Evolutionary conservation across 2,797 vertebrate species (phyloP).

Genomic region (Chiloscyllium punctatum): DNA sequence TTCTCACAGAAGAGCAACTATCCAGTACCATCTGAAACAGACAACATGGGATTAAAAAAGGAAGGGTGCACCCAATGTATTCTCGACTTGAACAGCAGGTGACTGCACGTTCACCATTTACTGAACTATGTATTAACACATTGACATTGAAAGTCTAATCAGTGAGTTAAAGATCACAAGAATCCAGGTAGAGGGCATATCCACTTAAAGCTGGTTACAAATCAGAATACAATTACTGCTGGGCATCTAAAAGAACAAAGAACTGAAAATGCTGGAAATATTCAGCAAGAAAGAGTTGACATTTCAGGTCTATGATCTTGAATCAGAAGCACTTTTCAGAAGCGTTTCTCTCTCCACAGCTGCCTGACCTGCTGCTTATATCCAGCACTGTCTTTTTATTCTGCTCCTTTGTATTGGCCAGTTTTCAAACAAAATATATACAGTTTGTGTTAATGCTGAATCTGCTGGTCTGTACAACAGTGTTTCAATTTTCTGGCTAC

Average conservation of each 20-base stretch:
- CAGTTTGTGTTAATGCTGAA: background rate
- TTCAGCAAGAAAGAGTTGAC: too few relatives aligned
- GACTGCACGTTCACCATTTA: background rate
- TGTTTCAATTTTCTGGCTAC: background rate
- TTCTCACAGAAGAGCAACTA: background rate
- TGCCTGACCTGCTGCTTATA: background rate
- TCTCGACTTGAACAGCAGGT: background rate
- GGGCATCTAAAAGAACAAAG: too few relatives aligned
- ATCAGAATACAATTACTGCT: too few relatives aligned
- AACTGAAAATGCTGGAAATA: too few relatives aligned
- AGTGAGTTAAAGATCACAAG: background rate
- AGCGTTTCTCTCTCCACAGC: background rate
- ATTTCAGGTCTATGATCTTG: too few relatives aligned
- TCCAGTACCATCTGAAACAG: background rate
- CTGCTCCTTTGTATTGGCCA: background rate
- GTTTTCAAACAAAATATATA: background rate
- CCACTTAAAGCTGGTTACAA: too few relatives aligned
- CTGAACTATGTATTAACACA: background rate
- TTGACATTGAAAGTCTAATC: background rate
- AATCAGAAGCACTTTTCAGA: too few relatives aligned
- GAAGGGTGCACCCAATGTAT: background rate
- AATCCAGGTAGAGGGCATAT: background rate
- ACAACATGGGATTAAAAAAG: background rate
- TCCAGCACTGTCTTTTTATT: background rate
- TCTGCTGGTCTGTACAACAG: background rate